Base-by-base conservation (phyloP, 2,888 invertebrate genomes). In the Harpagoxenus sublaevis region DNA sequence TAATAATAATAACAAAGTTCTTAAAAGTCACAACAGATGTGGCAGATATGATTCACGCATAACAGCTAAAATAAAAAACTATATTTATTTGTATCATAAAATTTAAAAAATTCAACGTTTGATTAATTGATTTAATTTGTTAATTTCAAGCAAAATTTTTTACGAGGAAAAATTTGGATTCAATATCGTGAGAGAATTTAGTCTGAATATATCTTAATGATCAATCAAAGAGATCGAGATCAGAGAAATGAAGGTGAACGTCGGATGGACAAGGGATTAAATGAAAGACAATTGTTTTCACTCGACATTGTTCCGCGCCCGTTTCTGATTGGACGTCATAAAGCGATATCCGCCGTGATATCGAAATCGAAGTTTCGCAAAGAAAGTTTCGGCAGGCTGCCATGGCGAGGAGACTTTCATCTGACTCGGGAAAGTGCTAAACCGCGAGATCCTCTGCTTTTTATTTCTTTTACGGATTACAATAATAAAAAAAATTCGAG, bases 301-400 rank as follows among this genome's bases (percentile, higher is more conserved):
- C 71, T 79, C 3, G 12, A 23, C 12, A 79, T 78, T 45, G 48
- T 57, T 39, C 51, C 35, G 63, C n/a, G 60, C 35, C 10, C 68
- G 45, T 35, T 79, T 57, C 70, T 79, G 70, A 79, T 70, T 48
- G 60, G 35, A 23, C 12, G 35, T 60, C 28, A 10, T 9, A 65
- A 71, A 31, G 12, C 48, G 48, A 73, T 39, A 55, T 62, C 12
- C 60, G 18, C 3, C 18, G 51, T 62, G 60, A 60, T 81, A 81
- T 81, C 60, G 60, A 78, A 70, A 78, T 45, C 55, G 31, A 73
- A 73, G 79, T 73, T 60, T 81, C 60, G 73, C 51, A 62, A 84
- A 84, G 83, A 84, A 84, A 79, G 83, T 84, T 84, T 83, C 68
- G 57, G 78, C 42, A 57, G 68, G 28, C 31, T 78, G 18, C 12